phyloP scores from a whole-genome alignment of 2,888 invertebrate genomes.

The Candidula unifasciata region DNA sequence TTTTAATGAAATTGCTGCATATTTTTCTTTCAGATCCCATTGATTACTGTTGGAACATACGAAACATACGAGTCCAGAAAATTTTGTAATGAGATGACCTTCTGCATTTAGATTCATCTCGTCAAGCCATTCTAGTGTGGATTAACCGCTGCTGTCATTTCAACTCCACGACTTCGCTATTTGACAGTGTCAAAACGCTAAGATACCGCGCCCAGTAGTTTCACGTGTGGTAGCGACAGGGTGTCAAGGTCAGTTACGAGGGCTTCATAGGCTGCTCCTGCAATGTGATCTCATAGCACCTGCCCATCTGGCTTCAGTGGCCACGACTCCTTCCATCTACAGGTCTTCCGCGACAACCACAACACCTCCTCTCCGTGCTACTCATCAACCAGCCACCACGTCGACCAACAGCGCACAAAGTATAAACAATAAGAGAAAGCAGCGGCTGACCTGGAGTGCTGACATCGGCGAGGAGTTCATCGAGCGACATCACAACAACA shows the following conservation, averaged over 20 bases:
- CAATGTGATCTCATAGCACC: slow-evolving; percentile 50
- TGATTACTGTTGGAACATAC: too few species aligned
- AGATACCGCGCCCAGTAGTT: slow-evolving; percentile 50
- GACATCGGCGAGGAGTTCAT: slow-evolving; percentile 26
- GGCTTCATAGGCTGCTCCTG: slow-evolving; percentile 46
- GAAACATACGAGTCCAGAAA: too few species aligned
- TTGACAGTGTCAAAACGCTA: background rate
- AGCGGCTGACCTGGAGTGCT: slow-evolving; percentile 39
- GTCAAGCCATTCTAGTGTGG: too few species aligned
- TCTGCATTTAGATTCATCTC: too few species aligned
- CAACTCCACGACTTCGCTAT: background rate
- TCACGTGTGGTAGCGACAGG: slow-evolving; percentile 41
- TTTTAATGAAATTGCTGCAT: too few species aligned
- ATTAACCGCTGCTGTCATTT: background rate
- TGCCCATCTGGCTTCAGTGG: slow-evolving; percentile 27
- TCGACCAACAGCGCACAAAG: background rate
- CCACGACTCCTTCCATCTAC: slow-evolving; percentile 29
- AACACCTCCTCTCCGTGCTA: slow-evolving; percentile 1
- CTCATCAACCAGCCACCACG: slow-evolving; percentile 27
- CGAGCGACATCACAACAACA: slow-evolving; percentile 22
- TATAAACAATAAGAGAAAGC: slow-evolving; percentile 34
- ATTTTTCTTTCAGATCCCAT: too few species aligned
- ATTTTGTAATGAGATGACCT: too few species aligned
- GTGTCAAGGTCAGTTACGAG: slow-evolving; percentile 32
- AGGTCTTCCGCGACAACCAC: slow-evolving; percentile 5